Evolutionary conservation across 1,140 invertebrate genomes (phyloP), one percentile per base, ranked within the genome.

Genomic region (Sweltsa coloradensis): DNA sequence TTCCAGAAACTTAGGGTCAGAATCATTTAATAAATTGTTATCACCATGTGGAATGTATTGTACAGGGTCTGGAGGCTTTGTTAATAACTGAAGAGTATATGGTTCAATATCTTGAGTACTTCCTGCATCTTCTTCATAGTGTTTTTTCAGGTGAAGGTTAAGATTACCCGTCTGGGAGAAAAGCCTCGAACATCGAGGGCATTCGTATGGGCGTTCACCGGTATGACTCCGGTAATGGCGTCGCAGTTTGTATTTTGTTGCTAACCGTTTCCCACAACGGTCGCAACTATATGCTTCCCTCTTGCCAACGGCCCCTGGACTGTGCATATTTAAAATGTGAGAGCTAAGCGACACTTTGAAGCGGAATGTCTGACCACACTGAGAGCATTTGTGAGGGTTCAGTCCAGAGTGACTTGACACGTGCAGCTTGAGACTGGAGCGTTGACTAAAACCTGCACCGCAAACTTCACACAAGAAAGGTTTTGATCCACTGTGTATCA

Each of bases 361-460:
- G 1, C 64, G 55, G 53, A 69, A 69, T 2, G 60, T 60, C 43
- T 66, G 65, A 45, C 72, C 70, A 63, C 75, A 78, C 25, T 72
- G 63, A 25, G 69, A 71, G 59, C 74, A 78, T 19, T 70, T 61
- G 52, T 72, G 74, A 34, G 69, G 67, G 51, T 73, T 75, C 19
- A 64, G 66, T 29, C 60, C 59, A 34, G 68, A 66, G 44, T 77
- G 75, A 42, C 64, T 66, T 23, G 71, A 61, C 53, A 70, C 67
- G 53, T 77, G 75, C 45, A 66, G 69, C 48, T 68, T 68, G 18
- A 77, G 55, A 9, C 71, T 70, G 58, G 71, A 69, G 53, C 69
- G 69, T 59, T 75, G 74, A 53, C 75, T 76, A 56, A 79, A 79
- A 3, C 71, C 70, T 57, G 71, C 67, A 47, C 62, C 59, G 57